Conservation (phyloP, 1,140 invertebrate genomes). For the Drosophila arawakana region DNA sequence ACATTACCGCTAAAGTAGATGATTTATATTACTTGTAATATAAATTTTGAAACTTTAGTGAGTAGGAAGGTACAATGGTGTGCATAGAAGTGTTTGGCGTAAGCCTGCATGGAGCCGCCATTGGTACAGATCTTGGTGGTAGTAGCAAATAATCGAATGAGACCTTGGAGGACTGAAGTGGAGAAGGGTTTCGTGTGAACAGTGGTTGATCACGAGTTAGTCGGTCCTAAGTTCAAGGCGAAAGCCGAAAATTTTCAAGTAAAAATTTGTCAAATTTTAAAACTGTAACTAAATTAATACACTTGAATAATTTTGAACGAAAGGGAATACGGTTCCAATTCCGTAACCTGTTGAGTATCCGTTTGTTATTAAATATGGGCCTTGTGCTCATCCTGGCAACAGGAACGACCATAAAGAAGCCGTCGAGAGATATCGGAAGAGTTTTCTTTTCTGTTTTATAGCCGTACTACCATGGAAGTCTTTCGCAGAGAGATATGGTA, state of each 20-base stretch:
- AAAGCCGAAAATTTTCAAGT: constrained; percentile 81
- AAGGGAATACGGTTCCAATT: constrained; percentile 84
- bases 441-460: constrained; percentile 88
- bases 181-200: constrained; percentile 96
- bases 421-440: constrained; percentile 86
- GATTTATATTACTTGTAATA: no score
- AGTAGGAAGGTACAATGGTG: no score
- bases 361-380: constrained; percentile 53
- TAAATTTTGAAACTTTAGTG: no score
- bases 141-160: no score
- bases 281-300: constrained; percentile 53
- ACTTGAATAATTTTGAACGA: constrained; percentile 58
- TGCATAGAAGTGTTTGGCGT: no score
- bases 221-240: constrained; percentile 92
- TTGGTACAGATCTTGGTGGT: constrained; percentile 88
- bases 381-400: constrained; percentile 84
- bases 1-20: no score
- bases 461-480: constrained; percentile 87
- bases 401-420: constrained; percentile 73
- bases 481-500: constrained; percentile 84
- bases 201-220: constrained; percentile 95
- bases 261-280: not conserved
- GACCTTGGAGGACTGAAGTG: constrained; percentile 48
- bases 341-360: constrained; percentile 87
- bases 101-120: constrained; percentile 88